Evolutionary conservation across 2,888 invertebrate species (phyloP), one percentile per base, ranked within the genome.

Genomic region (Bugula neritina): DNA sequence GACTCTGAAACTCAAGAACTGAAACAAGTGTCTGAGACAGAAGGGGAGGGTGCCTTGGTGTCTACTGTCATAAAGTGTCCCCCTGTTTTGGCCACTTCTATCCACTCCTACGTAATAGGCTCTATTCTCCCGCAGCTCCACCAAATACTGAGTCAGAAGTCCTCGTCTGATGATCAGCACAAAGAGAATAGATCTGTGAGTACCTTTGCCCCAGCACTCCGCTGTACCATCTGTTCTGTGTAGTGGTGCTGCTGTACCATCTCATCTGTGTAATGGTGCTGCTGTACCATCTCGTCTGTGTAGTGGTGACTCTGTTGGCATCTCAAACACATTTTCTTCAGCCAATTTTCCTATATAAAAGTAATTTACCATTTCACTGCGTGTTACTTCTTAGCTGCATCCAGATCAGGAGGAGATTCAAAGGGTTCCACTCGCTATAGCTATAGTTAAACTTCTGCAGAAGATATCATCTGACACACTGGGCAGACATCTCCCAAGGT

Each of bases 361-460:
- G n/a, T n/a, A n/a, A n/a, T n/a, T n/a, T n/a, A n/a, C n/a, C n/a
- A n/a, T n/a, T n/a, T n/a, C n/a, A n/a, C n/a, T n/a, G n/a, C n/a
- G n/a, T n/a, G n/a, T n/a, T n/a, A n/a, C n/a, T n/a, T n/a, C n/a
- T 5, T 63, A 63, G 63, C 27, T 63, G 31, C 63, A 63, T n/a
- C 63, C 63, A 2, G 63, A 63, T 31, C 63, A 63, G 63, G 63
- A 21, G 75, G 95, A 97, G 80, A 89, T 95, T 77, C 86, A 92
- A 75, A 87, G 93, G 69, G 92, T 97, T 5, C 97, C 98, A 0
- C 90, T 99, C 73, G 94, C 95, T 0, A 85, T 97, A 72, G 95
- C 98, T 0, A 88, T 95, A 72, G 92, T 97, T 0, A 96, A 96
- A 82, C 84, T 98, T 27, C 85, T 99, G 75, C 93, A 95, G 80